A percentile compares a stretch with the other conserved stretches of the same genome.
These are phyloP conservation scores for Nymphicus hollandicus DNA, from an alignment of 2,113 vertebrate species.

Conservation along the genomic window DNA sequence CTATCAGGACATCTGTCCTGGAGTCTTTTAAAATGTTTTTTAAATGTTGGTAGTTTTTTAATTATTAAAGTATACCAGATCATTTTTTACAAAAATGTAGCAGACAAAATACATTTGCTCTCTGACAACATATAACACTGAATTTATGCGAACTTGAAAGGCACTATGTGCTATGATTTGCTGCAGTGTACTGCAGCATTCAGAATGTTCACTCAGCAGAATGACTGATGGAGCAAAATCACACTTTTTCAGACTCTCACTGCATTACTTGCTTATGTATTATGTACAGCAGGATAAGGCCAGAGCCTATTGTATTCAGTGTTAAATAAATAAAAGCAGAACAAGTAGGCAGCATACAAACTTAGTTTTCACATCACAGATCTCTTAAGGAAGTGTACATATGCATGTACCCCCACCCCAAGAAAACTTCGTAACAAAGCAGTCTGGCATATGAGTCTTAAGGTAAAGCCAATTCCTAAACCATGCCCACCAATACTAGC, in stretches of 20 bases:
- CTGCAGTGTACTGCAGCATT: not conserved
- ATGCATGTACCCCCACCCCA: not conserved
- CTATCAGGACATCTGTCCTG: not conserved
- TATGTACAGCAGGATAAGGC: not conserved
- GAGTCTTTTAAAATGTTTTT: not conserved
- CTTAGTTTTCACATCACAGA: not conserved
- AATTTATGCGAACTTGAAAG: not conserved
- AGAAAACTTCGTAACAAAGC: not conserved
- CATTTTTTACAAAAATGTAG: not conserved
- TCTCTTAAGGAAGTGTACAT: not conserved
- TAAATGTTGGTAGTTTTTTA: not conserved
- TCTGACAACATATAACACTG: not conserved
- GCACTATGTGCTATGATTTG: not conserved
- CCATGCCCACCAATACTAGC: not conserved
- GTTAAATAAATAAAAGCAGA: not conserved
- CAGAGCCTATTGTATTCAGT: not conserved
- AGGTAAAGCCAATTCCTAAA: not conserved
- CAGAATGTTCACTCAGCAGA: not conserved
- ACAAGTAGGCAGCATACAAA: not conserved
- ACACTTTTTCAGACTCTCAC: not conserved
- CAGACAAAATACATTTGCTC: not conserved
- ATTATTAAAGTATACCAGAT: not conserved
- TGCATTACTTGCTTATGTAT: not conserved
- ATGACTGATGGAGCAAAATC: not conserved
- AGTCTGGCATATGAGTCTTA: not conserved